Conservation (phyloP, 2,888 invertebrate species). For the Helleia helle region DNA sequence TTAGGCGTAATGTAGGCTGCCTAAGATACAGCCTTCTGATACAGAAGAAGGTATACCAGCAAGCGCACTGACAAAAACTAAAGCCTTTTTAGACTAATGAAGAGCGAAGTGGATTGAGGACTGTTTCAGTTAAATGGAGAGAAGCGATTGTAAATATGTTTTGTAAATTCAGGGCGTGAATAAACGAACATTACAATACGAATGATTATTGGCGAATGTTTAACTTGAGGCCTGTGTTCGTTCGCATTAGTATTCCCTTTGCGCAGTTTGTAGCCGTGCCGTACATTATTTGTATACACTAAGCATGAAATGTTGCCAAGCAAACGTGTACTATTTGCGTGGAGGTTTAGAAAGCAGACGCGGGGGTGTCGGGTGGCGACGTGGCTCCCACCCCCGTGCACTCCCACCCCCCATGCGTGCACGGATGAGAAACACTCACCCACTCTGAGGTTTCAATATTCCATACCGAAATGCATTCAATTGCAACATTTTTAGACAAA, state of each 20-base stretch:
- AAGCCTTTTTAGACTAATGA: constrained; percentile 14
- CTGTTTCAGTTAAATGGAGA: constrained; percentile 11
- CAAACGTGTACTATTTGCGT: constrained; percentile 71
- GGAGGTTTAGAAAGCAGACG: constrained; percentile 68
- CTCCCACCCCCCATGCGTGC: constrained; percentile 50
- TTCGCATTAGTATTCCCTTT: constrained; percentile 61
- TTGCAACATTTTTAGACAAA: constrained; percentile 55
- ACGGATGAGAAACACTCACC: constrained; percentile 56
- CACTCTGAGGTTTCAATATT: constrained; percentile 66
- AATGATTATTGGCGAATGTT: constrained; percentile 43
- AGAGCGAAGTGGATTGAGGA: constrained; percentile 11
- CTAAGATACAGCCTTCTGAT: too few species aligned
- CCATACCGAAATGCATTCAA: constrained; percentile 65
- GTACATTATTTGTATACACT: constrained; percentile 71
- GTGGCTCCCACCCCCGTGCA: constrained; percentile 26
- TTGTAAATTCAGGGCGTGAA: constrained; percentile 19
- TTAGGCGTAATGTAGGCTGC: too few species aligned
- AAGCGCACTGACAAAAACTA: neutral
- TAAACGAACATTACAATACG: constrained; percentile 31
- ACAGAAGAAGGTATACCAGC: neutral
- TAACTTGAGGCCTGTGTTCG: constrained; percentile 38
- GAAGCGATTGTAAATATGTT: constrained; percentile 16
- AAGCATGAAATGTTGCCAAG: constrained; percentile 74
- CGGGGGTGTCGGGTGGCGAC: constrained; percentile 33
- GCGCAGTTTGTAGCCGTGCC: constrained; percentile 58